Base-by-base conservation (phyloP, 2,888 invertebrate species). In the Boloria selene region DNA sequence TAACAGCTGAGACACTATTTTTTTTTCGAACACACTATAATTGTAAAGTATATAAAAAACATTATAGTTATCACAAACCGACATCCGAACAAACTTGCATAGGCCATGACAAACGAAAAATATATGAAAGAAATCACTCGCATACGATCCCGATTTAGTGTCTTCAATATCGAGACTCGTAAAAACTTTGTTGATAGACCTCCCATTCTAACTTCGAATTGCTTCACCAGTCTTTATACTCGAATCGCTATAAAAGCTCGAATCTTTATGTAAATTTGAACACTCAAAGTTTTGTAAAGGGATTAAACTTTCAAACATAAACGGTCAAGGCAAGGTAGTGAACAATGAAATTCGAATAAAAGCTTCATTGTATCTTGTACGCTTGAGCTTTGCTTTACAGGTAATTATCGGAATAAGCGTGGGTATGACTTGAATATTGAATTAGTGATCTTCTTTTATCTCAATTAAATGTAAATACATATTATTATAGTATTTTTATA, bases 191-290 rank as follows among this genome's bases (percentile, higher is more conserved):
- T 58, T 56, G 56, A 61, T 56, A 58, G 56, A 59, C 58, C 51
- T 45, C 31, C 64, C 56, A 59, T 64, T 59, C 58, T 59, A 64
- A 61, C 56, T 58, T 65, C 17, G 49, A 58, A 68, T 64, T 64
- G 61, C 68, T 68, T 68, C 58, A 44, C 58, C 58, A 64, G 58
- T 64, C 58, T 55, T 61, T 62, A 65, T 62, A 68, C 65, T 68
- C 38, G 51, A 62, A 68, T 68, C 22, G 64, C 65, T 66, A 56
- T 55, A 54, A 62, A 67, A 63, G 63, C 63, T 54, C 44, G 64
- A 64, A 64, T 65, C 61, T 68, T 62, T 59, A 64, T 64, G 68
- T 47, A 54, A 54, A 67, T 68, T 65, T 64, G 47, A 61, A 65
- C 42, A 59, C 18, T 47, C 58, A 50, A 60, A 60, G 44, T 65